A percentile compares a stretch with the other conserved stretches of the same genome.
Conservation (phyloP, 35 echinoderm and acorn worm species). For the Ophioderma brevispina region DNA sequence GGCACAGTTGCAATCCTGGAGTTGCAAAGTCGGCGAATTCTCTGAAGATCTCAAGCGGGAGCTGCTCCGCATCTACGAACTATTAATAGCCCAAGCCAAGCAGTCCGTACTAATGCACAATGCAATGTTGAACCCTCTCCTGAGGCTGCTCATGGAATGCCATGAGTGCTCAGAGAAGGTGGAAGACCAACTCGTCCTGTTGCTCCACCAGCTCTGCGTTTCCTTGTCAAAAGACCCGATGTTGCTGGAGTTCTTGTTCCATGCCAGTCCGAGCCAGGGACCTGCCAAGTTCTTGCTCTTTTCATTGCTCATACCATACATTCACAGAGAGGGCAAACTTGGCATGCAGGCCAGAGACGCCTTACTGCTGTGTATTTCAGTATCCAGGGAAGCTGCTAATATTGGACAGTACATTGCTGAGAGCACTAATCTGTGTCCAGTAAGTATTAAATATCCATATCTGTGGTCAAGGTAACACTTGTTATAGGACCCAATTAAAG, state of each 20-base stretch:
- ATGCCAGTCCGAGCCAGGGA: constrained; percentile 97
- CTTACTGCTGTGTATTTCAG: constrained; percentile 91
- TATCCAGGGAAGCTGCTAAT: constrained; percentile 73
- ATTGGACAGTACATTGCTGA: constrained; percentile 96
- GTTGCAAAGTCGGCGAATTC: constrained; percentile 61
- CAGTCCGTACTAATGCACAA: constrained; percentile 86
- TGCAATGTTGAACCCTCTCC: constrained; percentile 80
- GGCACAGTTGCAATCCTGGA: constrained; percentile 86
- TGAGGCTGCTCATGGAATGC: constrained; percentile 68
- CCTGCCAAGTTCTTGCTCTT: constrained; percentile 98
- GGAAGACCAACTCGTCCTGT: constrained; percentile 77
- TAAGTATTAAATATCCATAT: constrained; percentile 82
- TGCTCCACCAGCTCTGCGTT: constrained; percentile 91
- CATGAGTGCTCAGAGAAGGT: constrained; percentile 72
- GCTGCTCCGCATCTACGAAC: constrained; percentile 82
- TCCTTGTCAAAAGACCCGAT: constrained; percentile 76
- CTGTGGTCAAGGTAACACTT: too few relatives aligned
- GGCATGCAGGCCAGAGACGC: constrained; percentile 96
- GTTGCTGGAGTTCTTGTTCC: constrained; percentile 91
- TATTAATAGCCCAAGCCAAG: constrained; percentile 78
- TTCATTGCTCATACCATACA: constrained; percentile 93
- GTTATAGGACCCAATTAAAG: too few relatives aligned
- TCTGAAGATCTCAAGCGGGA: constrained; percentile 83
- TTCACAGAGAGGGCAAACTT: constrained; percentile 84
- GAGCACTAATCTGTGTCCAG: constrained; percentile 95